Evolutionary conservation across 2,113 vertebrate species (phyloP).

Genomic region (Phyllostomus hastatus): DNA sequence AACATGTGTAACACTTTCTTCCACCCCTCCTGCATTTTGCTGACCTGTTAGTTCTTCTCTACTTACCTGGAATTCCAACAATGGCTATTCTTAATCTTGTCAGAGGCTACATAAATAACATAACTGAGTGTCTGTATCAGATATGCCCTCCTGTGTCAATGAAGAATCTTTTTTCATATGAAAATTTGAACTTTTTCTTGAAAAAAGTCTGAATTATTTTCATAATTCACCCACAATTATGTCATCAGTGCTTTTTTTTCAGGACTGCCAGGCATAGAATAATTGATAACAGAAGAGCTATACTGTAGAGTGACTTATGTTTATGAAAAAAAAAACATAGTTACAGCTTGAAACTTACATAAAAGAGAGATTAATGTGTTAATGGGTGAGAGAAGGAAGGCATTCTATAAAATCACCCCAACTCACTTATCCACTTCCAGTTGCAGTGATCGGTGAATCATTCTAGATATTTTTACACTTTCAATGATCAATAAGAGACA

Average conservation of each 20-base stretch:
- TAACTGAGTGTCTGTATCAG: background rate
- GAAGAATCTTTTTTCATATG: background rate
- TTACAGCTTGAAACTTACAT: slow-evolving; percentile 54
- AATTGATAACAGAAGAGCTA: slow-evolving; percentile 76
- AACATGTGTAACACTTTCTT: rapidly evolving
- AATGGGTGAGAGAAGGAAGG: slow-evolving; percentile 69
- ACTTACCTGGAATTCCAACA: background rate
- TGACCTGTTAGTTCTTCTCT: background rate
- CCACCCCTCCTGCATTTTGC: rapidly evolving
- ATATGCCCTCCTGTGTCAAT: background rate
- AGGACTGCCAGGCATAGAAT: slow-evolving; percentile 30
- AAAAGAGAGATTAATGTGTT: slow-evolving; percentile 78
- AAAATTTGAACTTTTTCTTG: slow-evolving; percentile 51
- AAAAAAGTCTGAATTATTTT: slow-evolving; percentile 47
- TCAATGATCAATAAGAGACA: slow-evolving; percentile 52
- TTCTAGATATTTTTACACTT: slow-evolving; percentile 51
- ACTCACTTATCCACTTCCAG: slow-evolving; percentile 42
- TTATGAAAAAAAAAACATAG: slow-evolving; percentile 80
- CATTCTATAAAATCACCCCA: slow-evolving; percentile 66
- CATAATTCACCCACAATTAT: slow-evolving; percentile 67
- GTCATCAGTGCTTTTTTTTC: slow-evolving; percentile 58
- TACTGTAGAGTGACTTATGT: slow-evolving; percentile 73
- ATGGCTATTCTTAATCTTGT: background rate
- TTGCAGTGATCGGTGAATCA: slow-evolving; percentile 37
- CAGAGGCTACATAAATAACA: background rate